Base-by-base conservation (phyloP, 2,888 invertebrate species). In the Ophion costatus region DNA sequence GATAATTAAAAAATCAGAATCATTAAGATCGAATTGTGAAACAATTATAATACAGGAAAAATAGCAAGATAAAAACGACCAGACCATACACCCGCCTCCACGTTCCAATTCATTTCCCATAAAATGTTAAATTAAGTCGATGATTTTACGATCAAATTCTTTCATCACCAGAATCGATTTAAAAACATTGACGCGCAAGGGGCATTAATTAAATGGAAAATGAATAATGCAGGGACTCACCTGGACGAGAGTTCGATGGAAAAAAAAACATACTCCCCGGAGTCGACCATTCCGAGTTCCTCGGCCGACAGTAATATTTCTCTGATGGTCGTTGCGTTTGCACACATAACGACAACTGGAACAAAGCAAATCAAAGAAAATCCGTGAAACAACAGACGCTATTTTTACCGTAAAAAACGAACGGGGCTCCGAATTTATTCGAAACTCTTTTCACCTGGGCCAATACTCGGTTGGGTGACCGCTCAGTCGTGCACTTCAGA, bases 241-340 rank as follows among this genome's bases (percentile, higher is more conserved):
- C 98, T 98, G 88, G 98, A 98, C 94, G 98, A 99, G 57, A 99
- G 95, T 94, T 99, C 99, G 90, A 99, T 98, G 94, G 98, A 99
- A 95, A 99, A 98, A 95, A 99, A 99, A 76, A 99, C 98, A 94
- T 99, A 99, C 94, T 99, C 99, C 9, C 99, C 99, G 83, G 97
- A 98, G 80, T 97, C 97, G 88, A 98, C 97, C 98, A 99, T 99
- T 90, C 98, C 97, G 86, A 99, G 95, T 87, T 98, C 97, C 89
- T 98, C 97, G 1, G 99, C 99, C 9, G 98, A 98, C 90, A 99
- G 94, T 95, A 99, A 96, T 88, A 99, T 98, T 92, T 98, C 97
- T 79, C 99, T 95, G 67, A 99, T 97, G 2, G 98, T 97, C 87
- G 96, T 96, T 0, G 97, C 97, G 90, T 97, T 98, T 0, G 98